Percentiles rank a stretch among this genome's conserved stretches.
These are phyloP conservation scores for Piaya cayana DNA, from an alignment of 2,113 vertebrate genomes.

Conservation along the genomic window DNA sequence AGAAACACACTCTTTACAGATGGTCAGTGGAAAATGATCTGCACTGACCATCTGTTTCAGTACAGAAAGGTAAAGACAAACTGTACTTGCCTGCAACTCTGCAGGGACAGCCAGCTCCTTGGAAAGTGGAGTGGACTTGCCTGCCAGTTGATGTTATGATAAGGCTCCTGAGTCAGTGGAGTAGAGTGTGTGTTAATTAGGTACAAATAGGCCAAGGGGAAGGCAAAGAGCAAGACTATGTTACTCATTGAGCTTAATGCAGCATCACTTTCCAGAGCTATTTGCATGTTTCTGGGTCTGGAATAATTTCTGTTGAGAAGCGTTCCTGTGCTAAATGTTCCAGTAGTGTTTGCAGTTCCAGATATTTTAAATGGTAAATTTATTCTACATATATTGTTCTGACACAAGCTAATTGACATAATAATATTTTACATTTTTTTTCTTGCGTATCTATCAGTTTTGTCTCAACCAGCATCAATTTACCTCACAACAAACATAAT, in stretches of 20 bases:
- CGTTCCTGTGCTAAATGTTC: neutral
- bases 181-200: neutral
- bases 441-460: neutral
- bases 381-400: neutral
- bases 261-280: neutral
- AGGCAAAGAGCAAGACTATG: neutral
- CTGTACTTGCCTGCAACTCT: accelerated
- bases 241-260: neutral
- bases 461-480: neutral
- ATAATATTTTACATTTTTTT: neutral
- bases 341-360: neutral
- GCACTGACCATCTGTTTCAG: neutral
- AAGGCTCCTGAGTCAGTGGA: no score
- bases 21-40: neutral
- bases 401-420: neutral
- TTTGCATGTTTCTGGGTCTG: neutral
- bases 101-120: neutral
- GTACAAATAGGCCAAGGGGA: neutral
- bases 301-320: neutral
- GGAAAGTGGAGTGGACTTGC: neutral
- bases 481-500: neutral
- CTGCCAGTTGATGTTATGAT: accelerated
- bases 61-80: neutral
- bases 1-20: neutral
- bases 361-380: neutral